phyloP scores from a whole-genome alignment of 2,797 vertebrate species.

The Lates japonicus region DNA sequence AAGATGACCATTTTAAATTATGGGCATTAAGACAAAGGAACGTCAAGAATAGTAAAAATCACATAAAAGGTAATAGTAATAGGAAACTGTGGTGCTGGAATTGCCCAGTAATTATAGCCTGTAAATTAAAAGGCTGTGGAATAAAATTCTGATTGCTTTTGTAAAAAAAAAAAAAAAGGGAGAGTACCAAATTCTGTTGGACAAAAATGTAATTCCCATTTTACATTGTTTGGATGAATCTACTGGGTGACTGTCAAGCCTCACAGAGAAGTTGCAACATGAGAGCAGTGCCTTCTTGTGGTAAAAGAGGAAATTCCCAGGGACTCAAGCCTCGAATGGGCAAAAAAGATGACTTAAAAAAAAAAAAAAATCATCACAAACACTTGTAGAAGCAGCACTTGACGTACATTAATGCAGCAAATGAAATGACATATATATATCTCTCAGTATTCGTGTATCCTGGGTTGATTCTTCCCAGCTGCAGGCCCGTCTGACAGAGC shows the following conservation, averaged over 20 bases:
- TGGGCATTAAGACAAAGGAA: background rate
- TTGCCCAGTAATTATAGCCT: background rate
- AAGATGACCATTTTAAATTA: background rate
- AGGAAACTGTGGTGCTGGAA: background rate
- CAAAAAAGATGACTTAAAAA: background rate
- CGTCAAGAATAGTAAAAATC: background rate
- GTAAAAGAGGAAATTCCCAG: slow-evolving; percentile 10
- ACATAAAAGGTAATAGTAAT: background rate
- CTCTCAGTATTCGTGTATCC: background rate
- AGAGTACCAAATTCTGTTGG: background rate
- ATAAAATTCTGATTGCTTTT: background rate
- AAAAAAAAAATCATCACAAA: background rate
- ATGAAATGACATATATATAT: background rate
- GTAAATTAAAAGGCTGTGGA: background rate
- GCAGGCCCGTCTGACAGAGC: background rate
- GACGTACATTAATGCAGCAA: background rate
- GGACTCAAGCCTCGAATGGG: background rate
- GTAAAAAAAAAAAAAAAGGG: no score
- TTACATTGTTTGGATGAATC: background rate
- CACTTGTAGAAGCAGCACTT: background rate
- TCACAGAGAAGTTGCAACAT: background rate
- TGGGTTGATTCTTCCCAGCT: background rate
- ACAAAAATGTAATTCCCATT: background rate
- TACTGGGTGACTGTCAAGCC: background rate
- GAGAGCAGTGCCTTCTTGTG: slow-evolving; percentile 64